Base-by-base conservation (phyloP, 2,113 vertebrate genomes). In the Psammodynastes pulverulentus region DNA sequence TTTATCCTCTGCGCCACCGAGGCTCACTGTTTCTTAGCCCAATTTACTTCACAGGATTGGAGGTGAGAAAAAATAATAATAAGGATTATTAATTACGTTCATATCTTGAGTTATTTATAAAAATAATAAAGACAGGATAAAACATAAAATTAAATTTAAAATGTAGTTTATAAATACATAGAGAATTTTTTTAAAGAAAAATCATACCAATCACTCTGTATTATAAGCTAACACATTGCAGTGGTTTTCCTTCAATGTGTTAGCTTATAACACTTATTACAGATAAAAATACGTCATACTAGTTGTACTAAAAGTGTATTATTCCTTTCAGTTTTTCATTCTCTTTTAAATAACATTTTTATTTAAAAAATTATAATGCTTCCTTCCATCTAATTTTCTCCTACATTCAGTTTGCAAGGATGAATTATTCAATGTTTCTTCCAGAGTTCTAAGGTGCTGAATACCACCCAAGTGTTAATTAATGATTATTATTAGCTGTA, bases 401-500 rank as follows among this genome's bases (percentile, higher is more conserved):
- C 43, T 72, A 93, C 58, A 90, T 39, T 94, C 56, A 5, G 91
- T 92, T 88, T 94, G 62, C 91, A 84, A 94, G 79, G 95, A 95
- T 96, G 94, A 96, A 95, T 95, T 95, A 92, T 93, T 93, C 94
- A 95, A 94, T 0, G 0, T 95, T 95, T 94, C 34, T 62, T 72
- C 85, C 72, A 52, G 58, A 0, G 0, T 54, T 94, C 95, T 89
- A 94, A 93, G 93, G 89, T 87, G 93, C 67, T 89, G 95, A 94
- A 92, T 92, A 84, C 58, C 92, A 93, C 93, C 52, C 54, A 54
- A 56, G 91, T 95, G 94, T 58, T 96, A 96, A 96, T 96, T 96
- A 94, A 92, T 93, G 93, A 93, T 94, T 95, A 94, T 96, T 96
- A 94, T 94, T 96, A 93, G 93, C 92, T 93, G 62, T 92, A 53